phyloP scores from a whole-genome alignment of 2,888 invertebrate genomes.

The Andrena hattorfiana region DNA sequence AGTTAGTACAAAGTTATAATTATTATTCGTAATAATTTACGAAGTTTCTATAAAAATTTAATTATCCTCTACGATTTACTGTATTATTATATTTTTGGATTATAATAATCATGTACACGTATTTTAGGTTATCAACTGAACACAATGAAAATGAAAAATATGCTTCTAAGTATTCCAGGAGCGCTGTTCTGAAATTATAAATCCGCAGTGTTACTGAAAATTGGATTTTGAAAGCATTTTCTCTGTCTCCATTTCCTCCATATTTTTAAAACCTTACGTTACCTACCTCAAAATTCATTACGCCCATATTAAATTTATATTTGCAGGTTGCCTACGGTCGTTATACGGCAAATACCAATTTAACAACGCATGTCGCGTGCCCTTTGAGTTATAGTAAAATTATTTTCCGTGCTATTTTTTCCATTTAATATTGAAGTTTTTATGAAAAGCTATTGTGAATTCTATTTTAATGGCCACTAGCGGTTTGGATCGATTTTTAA shows the following conservation, averaged over 20 bases:
- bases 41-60: neutral
- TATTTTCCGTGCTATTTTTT: neutral
- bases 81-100: neutral
- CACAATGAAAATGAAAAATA: neutral
- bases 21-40: too few relatives aligned
- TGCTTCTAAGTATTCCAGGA: neutral
- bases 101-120: neutral
- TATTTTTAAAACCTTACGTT: neutral
- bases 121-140: neutral
- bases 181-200: neutral
- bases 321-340: neutral
- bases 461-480: too few relatives aligned
- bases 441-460: neutral
- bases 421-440: neutral
- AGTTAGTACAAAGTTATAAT: neutral
- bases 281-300: neutral
- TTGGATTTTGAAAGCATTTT: neutral
- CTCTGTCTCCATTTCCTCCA: neutral
- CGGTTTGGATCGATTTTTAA: neutral
- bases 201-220: neutral
- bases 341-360: neutral
- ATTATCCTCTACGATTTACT: neutral
- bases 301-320: slow-evolving; percentile 8
- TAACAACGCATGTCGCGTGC: neutral
- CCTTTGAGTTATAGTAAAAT: neutral